Percentiles rank a stretch among this genome's conserved stretches.
Conservation (phyloP, 2,888 invertebrate genomes). For the Cheilosia vernalis region DNA sequence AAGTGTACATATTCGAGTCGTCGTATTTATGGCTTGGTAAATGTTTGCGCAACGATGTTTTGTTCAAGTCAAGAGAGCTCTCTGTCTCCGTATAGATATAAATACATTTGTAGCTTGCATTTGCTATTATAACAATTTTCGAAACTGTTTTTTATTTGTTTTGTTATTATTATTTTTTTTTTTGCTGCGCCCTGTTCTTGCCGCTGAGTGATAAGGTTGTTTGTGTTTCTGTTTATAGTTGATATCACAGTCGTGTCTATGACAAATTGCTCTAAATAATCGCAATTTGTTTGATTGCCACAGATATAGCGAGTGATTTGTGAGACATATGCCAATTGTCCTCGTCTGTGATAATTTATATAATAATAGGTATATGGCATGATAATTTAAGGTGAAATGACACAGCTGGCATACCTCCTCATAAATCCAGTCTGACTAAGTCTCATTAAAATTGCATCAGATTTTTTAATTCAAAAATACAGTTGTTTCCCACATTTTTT, state of each 20-base stretch:
- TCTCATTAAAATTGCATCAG: slow-evolving; percentile 21
- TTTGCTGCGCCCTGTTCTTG: background rate
- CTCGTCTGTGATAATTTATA: slow-evolving; percentile 43
- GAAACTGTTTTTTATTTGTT: slow-evolving; percentile 51
- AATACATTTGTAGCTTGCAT: slow-evolving; percentile 24
- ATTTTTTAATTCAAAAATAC: slow-evolving; percentile 9
- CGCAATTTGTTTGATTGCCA: slow-evolving; percentile 70
- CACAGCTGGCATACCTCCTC: background rate
- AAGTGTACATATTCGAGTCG: slow-evolving; percentile 40
- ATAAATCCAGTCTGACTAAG: background rate
- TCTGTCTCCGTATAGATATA: background rate
- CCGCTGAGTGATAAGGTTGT: slow-evolving; percentile 61
- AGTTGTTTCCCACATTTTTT: slow-evolving; percentile 24
- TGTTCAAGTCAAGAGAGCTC: slow-evolving; percentile 12
- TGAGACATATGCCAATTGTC: slow-evolving; percentile 64
- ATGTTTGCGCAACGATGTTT: slow-evolving; percentile 52
- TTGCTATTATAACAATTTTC: slow-evolving; percentile 65
- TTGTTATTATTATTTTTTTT: slow-evolving; percentile 5
- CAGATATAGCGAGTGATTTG: slow-evolving; percentile 60
- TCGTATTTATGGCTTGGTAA: slow-evolving; percentile 42
- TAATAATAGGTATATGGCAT: background rate
- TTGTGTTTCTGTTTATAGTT: slow-evolving; percentile 49
- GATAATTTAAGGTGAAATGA: slow-evolving; percentile 18
- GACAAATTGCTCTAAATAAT: slow-evolving; percentile 73
- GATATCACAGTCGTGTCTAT: slow-evolving; percentile 67